Evolutionary conservation across 2,888 invertebrate species (phyloP).

Genomic region (Yponomeuta cagnagella): DNA sequence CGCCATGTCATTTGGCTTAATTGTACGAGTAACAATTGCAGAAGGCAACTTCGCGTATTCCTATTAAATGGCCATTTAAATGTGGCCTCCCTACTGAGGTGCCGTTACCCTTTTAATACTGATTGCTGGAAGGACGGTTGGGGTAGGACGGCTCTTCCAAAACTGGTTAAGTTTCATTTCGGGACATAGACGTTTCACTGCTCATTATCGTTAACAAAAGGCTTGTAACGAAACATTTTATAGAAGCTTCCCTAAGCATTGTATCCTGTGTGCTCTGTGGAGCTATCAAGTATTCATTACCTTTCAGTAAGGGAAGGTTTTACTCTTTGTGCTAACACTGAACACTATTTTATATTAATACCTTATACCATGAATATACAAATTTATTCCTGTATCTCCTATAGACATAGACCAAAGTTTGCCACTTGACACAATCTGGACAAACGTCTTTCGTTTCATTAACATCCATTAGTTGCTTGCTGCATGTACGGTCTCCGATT

Average conservation of each 20-base stretch:
- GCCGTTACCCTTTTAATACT: background rate
- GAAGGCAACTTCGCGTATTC: constrained; percentile 38
- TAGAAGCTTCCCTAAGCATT: constrained; percentile 33
- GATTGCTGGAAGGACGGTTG: background rate
- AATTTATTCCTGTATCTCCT: no score
- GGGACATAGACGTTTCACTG: constrained; percentile 40
- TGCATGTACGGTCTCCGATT: no score
- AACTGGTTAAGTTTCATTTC: constrained; percentile 32
- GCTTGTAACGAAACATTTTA: constrained; percentile 52
- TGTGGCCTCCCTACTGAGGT: constrained; percentile 25
- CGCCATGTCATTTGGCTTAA: constrained; percentile 45
- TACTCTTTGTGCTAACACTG: background rate
- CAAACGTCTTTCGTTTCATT: no score
- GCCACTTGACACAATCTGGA: no score
- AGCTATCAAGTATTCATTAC: constrained; percentile 24
- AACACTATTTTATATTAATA: background rate
- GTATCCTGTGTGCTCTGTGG: constrained; percentile 20
- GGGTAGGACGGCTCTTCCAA: constrained; percentile 4
- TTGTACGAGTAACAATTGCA: constrained; percentile 46
- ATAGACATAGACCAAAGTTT: no score
- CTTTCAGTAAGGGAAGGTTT: background rate
- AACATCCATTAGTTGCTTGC: no score
- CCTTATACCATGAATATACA: background rate
- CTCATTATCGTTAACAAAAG: constrained; percentile 57
- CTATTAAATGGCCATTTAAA: constrained; percentile 35